Evolutionary conservation across 53 echinoderm and acorn worm genomes (phyloP).

Genomic region (Echinarachnius parma): DNA sequence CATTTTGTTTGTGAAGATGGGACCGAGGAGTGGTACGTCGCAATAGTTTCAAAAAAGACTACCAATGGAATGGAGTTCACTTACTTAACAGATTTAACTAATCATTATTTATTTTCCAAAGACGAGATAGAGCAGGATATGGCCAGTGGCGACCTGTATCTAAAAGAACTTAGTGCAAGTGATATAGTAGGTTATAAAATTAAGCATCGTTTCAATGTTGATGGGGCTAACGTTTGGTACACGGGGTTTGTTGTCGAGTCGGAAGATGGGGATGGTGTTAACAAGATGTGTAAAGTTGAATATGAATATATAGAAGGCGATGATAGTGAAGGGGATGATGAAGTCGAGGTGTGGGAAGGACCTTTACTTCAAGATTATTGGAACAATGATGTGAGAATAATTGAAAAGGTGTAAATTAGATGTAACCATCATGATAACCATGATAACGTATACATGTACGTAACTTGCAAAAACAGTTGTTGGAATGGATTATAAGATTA

Average conservation of each 20-base stretch:
- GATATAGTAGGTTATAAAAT: constrained; percentile 23
- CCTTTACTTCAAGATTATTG: constrained; percentile 13
- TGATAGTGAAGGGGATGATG: constrained; percentile 3
- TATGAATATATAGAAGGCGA: constrained; percentile 10
- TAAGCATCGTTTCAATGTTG: constrained; percentile 4
- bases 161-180: constrained; percentile 10
- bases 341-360: constrained; percentile 12
- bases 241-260: constrained; percentile 11
- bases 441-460: no score
- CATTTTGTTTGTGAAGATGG: not conserved
- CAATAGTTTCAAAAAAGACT: constrained; percentile 1
- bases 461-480: no score
- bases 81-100: not conserved
- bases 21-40: constrained; percentile 2
- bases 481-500: no score
- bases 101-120: constrained; percentile 3
- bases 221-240: constrained; percentile 7
- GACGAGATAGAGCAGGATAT: constrained; percentile 3
- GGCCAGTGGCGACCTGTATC: not conserved
- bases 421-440: no score
- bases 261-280: constrained; percentile 16
- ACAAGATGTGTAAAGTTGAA: constrained; percentile 17
- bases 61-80: not conserved
- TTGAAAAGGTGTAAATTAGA: constrained; percentile 19
- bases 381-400: constrained; percentile 3